Conservation (phyloP, 2,113 vertebrate genomes). For the Dicaeum eximium region DNA sequence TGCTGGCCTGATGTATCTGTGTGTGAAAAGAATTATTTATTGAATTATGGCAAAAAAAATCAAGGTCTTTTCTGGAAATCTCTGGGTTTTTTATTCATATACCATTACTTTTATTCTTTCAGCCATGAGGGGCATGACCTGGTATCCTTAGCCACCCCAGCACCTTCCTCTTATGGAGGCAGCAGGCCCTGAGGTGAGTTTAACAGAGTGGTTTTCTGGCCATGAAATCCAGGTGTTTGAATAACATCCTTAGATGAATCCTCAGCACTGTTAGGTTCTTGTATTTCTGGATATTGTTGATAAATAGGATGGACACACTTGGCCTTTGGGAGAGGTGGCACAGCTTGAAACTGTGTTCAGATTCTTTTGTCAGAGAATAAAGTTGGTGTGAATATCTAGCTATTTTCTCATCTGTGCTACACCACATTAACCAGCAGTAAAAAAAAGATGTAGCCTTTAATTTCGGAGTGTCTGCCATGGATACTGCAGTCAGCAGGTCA, state of each 20-base stretch:
- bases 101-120: background rate
- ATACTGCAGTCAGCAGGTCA: background rate
- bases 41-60: background rate
- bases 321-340: background rate
- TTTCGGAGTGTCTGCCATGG: background rate
- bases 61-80: background rate
- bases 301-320: background rate
- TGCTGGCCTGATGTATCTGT: background rate
- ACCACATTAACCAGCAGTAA: background rate
- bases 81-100: accelerated
- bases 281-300: background rate
- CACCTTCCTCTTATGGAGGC: background rate
- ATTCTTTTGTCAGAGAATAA: background rate
- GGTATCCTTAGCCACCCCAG: background rate
- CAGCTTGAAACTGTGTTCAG: background rate
- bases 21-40: background rate
- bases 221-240: background rate
- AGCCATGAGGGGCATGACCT: background rate
- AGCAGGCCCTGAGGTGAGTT: background rate
- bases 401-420: background rate
- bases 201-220: background rate
- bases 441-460: background rate
- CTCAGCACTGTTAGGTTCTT: background rate
- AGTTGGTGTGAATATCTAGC: background rate
- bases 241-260: background rate